Conservation (phyloP, 2,888 invertebrate species). For the Eupithecia inturbata region DNA sequence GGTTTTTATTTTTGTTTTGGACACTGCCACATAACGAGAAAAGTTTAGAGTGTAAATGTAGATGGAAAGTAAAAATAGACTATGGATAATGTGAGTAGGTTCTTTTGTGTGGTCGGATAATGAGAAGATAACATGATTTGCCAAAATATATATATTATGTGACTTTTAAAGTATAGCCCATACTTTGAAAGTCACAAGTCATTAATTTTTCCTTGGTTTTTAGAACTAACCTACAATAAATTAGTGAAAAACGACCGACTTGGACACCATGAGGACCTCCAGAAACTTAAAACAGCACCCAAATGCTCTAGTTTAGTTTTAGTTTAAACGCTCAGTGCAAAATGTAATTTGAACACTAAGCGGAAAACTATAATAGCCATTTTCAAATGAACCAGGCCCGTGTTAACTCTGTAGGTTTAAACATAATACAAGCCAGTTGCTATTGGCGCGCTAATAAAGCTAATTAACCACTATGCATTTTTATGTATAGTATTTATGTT, state of each 20-base stretch:
- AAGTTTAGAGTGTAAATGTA: constrained; percentile 3
- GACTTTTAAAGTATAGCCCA: too few relatives aligned
- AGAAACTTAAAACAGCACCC: background rate
- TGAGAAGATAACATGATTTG: background rate
- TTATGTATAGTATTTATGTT: background rate
- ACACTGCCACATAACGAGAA: constrained; percentile 6
- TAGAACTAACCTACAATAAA: background rate
- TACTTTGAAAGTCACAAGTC: background rate
- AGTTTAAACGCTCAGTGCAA: too few relatives aligned
- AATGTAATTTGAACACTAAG: background rate
- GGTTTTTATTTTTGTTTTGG: constrained; percentile 2
- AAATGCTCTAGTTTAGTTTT: too few relatives aligned
- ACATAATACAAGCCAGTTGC: background rate
- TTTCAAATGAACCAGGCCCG: background rate
- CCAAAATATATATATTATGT: background rate
- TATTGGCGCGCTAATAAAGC: background rate
- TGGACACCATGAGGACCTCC: background rate
- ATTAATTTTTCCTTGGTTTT: background rate
- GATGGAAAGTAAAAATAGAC: constrained; percentile 5
- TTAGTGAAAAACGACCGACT: background rate
- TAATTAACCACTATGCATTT: background rate
- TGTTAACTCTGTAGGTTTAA: background rate
- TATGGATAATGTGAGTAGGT: background rate
- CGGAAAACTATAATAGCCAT: background rate
- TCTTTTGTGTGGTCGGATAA: background rate